These are phyloP conservation scores for Enteromius radiatus DNA, from an alignment of 2,797 vertebrate genomes.

Conservation along the genomic window DNA sequence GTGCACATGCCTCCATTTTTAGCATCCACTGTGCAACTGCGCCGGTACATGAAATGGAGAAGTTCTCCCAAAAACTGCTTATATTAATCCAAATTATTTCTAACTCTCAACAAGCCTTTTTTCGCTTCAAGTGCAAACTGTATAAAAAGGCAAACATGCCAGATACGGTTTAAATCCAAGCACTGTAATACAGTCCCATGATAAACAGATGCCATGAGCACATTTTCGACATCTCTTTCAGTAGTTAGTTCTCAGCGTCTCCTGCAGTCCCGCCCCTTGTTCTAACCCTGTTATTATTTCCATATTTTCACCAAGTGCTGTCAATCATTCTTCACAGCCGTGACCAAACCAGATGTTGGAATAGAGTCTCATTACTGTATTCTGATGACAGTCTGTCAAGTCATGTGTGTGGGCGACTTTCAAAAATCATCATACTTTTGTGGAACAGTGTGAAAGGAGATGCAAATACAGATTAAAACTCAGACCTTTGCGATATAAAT, in stretches of 20 bases:
- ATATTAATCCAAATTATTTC: slow-evolving; percentile 22
- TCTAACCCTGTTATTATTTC: slow-evolving; percentile 49
- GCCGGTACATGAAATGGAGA: neutral
- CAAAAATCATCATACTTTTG: slow-evolving; percentile 59
- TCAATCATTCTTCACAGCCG: slow-evolving; percentile 65
- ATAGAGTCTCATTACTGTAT: slow-evolving; percentile 69
- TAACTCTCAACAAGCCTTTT: neutral
- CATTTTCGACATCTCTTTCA: slow-evolving; percentile 42
- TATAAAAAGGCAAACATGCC: neutral
- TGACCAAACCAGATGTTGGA: slow-evolving; percentile 62
- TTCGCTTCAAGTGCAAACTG: neutral
- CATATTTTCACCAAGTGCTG: slow-evolving; percentile 52
- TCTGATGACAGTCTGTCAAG: slow-evolving; percentile 77
- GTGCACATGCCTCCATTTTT: slow-evolving; percentile 5
- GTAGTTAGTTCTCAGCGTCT: slow-evolving; percentile 31
- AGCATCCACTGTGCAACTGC: slow-evolving; percentile 5
- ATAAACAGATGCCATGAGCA: slow-evolving; percentile 41
- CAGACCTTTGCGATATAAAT: slow-evolving; percentile 11
- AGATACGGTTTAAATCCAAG: slow-evolving; percentile 7
- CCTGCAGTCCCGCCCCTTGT: slow-evolving; percentile 42
- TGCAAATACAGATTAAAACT: slow-evolving; percentile 11
- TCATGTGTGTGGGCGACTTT: slow-evolving; percentile 67
- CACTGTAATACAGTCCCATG: slow-evolving; percentile 18
- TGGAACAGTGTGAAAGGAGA: slow-evolving; percentile 31
- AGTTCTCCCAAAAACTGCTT: slow-evolving; percentile 11